Evolutionary conservation across 2,113 vertebrate genomes (phyloP).

Genomic region (Cephalopterus ornatus): DNA sequence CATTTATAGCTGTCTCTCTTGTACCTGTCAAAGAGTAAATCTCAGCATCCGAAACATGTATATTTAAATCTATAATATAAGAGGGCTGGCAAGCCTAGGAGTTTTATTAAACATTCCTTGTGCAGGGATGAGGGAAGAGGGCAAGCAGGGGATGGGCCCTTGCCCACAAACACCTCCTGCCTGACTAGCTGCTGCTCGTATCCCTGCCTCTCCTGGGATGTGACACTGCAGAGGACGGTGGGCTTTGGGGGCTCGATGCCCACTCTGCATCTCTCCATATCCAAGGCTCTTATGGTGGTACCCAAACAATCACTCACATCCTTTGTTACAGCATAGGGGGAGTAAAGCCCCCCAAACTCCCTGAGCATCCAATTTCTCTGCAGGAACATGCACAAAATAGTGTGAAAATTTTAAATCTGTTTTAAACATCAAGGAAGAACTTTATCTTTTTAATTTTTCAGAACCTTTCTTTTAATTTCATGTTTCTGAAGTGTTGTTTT

Average conservation of each 20-base stretch:
- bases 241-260: accelerated
- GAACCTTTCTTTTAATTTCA: conserved; percentile 21
- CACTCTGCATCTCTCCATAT: accelerated
- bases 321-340: not conserved
- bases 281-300: not conserved
- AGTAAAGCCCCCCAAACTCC: not conserved
- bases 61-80: not conserved
- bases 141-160: not conserved
- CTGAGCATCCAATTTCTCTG: not conserved
- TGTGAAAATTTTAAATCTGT: not conserved
- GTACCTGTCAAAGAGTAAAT: conserved; percentile 29
- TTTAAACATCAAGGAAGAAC: not conserved
- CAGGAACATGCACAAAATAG: not conserved
- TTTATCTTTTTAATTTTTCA: conserved; percentile 50
- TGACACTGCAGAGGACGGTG: accelerated
- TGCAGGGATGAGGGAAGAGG: not conserved
- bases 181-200: not conserved
- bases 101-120: not conserved
- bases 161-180: not conserved
- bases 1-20: conserved; percentile 14
- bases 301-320: accelerated
- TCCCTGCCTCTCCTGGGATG: not conserved
- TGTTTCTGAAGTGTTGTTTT: conserved; percentile 26
- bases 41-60: conserved; percentile 2
- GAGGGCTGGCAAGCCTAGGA: not conserved